Conservation (phyloP, 2,888 invertebrate species). For the Acleris cristana region DNA sequence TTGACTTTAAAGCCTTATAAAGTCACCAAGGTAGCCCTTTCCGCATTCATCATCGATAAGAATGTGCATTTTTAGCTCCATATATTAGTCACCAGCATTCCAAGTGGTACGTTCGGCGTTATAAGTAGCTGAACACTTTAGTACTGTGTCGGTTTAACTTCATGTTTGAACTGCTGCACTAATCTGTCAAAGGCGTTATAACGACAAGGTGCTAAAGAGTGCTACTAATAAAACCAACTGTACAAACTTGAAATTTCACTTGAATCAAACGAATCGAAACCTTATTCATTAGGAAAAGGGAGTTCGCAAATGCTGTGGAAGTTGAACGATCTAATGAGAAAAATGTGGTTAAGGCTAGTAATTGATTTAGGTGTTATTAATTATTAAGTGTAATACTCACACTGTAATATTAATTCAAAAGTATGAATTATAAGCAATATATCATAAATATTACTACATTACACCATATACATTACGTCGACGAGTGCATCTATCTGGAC, state of each 20-base stretch:
- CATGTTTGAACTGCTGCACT: no score
- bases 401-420: no score
- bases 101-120: neutral
- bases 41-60: conserved; percentile 21
- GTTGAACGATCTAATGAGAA: neutral
- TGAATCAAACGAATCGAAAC: neutral
- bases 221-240: no score
- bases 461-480: no score
- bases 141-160: no score
- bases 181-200: no score
- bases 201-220: no score
- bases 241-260: neutral
- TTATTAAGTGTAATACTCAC: neutral
- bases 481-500: no score
- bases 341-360: no score
- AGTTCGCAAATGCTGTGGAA: neutral
- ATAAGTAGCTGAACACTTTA: no score
- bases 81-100: conserved; percentile 21
- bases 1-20: conserved; percentile 19
- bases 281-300: neutral
- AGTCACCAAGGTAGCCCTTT: conserved; percentile 26
- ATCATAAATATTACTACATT: no score
- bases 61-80: conserved; percentile 23
- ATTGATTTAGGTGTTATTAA: neutral
- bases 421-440: no score